Evolutionary conservation across 2,797 vertebrate species (phyloP), one percentile per base, ranked within the genome.

Genomic region (Poecilia velifera): DNA sequence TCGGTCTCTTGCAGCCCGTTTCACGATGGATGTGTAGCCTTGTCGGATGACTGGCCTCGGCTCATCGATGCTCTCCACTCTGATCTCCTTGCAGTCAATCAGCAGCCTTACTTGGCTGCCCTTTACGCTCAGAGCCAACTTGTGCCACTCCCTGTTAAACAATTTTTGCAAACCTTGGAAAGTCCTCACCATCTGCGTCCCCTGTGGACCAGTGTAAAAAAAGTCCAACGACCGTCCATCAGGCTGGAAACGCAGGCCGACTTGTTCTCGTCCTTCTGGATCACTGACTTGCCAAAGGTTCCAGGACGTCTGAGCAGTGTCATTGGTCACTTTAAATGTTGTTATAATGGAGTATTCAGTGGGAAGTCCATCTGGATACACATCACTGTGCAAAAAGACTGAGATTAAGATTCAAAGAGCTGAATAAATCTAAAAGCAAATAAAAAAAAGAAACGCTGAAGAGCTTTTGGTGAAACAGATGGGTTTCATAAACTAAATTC

Each of bases 251-350:
- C 79, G 87, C 62, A 96, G 88, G 70, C 92, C 90, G 0, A 93
- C 90, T 76, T 94, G 93, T 39, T 94, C 94, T 78, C 73, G 88
- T 14, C 94, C 94, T n/a, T 93, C 80, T 6, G 90, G 91, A 87
- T 94, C 92, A 22, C 94, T 96, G 82, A 97, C 90, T 91, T 96
- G 93, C 96, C 95, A 96, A 80, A 96, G 94, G 92, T 96, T 93
- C 94, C 94, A 96, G 78, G 91, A 88, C 25, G 85, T 89, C 84
- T 76, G 66, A 20, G 84, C 89, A 1, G 85, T 84, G 66, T 93
- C 91, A 64, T 95, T 93, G 62, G 89, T 89, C 83, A 92, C 82
- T 87, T 96, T 96, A 86, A 96, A 97, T 13, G 93, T 95, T 73
- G 87, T 89, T 8, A 93, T 94, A 88, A 96, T 34, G 0, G 95